Percentiles rank a stretch among this genome's conserved stretches.
phyloP scores from a whole-genome alignment of 2,113 vertebrate species.

The Merops nubicus region DNA sequence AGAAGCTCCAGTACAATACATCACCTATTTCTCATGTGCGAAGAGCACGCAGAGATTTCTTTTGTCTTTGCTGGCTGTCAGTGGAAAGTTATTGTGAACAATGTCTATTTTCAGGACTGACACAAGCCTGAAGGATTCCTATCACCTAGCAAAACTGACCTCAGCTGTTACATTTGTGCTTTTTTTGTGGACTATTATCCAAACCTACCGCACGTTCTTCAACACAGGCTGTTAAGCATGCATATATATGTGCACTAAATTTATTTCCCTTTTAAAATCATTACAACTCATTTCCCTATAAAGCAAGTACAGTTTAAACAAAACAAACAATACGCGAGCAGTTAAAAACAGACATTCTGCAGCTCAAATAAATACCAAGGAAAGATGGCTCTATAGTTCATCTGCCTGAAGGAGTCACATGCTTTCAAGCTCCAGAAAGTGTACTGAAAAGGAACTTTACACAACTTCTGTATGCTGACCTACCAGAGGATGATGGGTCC shows the following conservation, averaged over 20 bases:
- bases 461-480: neutral
- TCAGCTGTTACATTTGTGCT: neutral
- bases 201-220: neutral
- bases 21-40: neutral
- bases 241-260: neutral
- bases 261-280: neutral
- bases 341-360: neutral
- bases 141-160: neutral
- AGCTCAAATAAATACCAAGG: neutral
- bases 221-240: neutral
- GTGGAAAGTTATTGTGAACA: neutral
- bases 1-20: neutral
- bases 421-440: neutral
- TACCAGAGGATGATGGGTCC: constrained; percentile 40
- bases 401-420: neutral
- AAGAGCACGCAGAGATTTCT: neutral
- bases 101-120: neutral
- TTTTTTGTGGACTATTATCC: neutral
- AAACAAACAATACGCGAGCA: neutral
- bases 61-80: neutral
- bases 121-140: neutral
- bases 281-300: neutral
- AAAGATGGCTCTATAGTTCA: neutral
- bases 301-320: neutral
- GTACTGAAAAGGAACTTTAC: neutral